Evolutionary conservation across 2,888 invertebrate genomes (phyloP), one percentile per base, ranked within the genome.

Genomic region (Ophion slaviceki): DNA sequence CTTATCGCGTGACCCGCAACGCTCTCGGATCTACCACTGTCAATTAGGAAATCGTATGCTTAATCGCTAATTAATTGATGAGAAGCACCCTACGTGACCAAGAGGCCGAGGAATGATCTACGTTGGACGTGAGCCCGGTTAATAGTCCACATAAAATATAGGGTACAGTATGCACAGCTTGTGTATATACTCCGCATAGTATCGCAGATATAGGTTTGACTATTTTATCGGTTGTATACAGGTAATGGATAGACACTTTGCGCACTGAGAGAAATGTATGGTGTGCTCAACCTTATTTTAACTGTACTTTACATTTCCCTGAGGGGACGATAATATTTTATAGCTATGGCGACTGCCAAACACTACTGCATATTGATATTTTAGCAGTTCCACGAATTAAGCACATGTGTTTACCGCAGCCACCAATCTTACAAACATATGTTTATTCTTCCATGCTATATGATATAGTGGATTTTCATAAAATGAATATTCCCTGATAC

Each of bases 1-100:
- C 84, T 84, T 84, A 84, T 84, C 80, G 84, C 84, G 80, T 84
- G 77, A 84, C 84, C 80, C 76, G 80, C 76, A 76, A 80, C 76
- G 80, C 80, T 80, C 72, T 77, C 53, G 61, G 76, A 77, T 80
- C 80, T 45, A 47, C 75, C 68, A 75, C 80, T 80, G 84, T 84
- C 80, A 84, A 84, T 84, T 84, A 84, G 76, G 28, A 24, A 84
- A 80, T 77, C 80, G 72, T 77, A 67, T 67, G 66, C 77, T 77
- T 84, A 80, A 80, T 84, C 80, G 71, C 40, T 80, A 80, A 84
- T 80, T 80, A 84, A 84, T 80, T 80, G 72, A 84, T 77, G 72
- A 59, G 28, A 76, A 72, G 36, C 67, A 59, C 14, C 59, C 64
- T 61, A 57, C 45, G 32, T 61, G 59, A 47, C 32, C 14, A 61